These are phyloP conservation scores for Hydrozoanthus tunicans DNA, from an alignment of 64 coral and sea anemone genomes.

Conservation along the genomic window DNA sequence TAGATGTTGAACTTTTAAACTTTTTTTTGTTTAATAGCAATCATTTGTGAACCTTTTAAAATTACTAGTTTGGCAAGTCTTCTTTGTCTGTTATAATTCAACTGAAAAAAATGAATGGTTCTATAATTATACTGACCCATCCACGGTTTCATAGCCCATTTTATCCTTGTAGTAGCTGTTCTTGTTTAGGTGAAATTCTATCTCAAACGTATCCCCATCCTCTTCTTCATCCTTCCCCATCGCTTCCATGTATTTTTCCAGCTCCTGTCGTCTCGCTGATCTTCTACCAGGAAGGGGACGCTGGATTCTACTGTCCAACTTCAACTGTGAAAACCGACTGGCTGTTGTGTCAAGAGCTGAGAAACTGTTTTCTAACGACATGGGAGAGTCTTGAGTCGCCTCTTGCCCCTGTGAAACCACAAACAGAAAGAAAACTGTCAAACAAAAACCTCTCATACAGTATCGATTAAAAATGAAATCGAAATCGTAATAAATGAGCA, in stretches of 20 bases:
- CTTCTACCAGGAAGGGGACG: constrained; percentile 13
- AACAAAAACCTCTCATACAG: not conserved
- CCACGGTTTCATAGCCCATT: constrained; percentile 76
- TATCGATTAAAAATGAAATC: not conserved
- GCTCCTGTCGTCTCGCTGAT: constrained; percentile 1
- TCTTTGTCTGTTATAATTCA: no score
- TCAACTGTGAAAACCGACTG: constrained; percentile 21
- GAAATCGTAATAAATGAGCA: not conserved
- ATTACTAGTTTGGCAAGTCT: no score
- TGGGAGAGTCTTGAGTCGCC: not conserved
- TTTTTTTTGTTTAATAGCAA: no score
- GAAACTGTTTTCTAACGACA: constrained; percentile 24
- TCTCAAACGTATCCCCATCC: constrained; percentile 72
- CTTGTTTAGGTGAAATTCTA: constrained; percentile 94
- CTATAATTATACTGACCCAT: constrained; percentile 48
- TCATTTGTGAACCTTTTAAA: no score
- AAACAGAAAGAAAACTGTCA: not conserved
- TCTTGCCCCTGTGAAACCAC: constrained; percentile 29
- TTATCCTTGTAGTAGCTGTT: constrained; percentile 92
- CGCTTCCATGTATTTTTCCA: constrained; percentile 44
- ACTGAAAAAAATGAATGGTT: no score
- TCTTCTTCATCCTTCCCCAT: constrained; percentile 57
- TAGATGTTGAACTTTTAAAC: no score
- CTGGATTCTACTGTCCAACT: constrained; percentile 16
- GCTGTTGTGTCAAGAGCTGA: not conserved